Base-by-base conservation (phyloP, 2,113 vertebrate species). In the Megalops atlanticus region DNA sequence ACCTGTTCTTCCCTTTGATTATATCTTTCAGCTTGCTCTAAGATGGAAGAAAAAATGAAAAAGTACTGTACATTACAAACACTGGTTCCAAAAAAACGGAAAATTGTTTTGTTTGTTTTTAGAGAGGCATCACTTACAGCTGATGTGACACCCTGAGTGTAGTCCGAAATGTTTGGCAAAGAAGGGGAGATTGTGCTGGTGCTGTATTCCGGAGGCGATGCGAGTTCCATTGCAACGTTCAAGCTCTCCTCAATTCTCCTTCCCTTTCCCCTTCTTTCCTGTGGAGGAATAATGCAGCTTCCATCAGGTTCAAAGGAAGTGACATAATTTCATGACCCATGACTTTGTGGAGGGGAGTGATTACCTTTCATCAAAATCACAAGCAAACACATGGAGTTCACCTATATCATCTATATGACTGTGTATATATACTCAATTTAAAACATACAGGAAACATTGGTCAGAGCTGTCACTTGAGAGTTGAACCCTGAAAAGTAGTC, bases 221-320 rank as follows among this genome's bases (percentile, higher is more conserved):
- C 31, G 15, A 3, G n/a, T 43, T 35, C n/a, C 74, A 52, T 36
- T 31, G 43, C 40, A 49, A 18, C 31, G 18, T 41, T 70, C 58
- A 40, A 52, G 74, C 38, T 71, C 47, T 49, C n/a, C 82, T 77
- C 85, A 87, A 76, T 86, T 86, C 79, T 95, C 94, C 87, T 95
- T 96, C 70, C 94, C 95, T 75, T 94, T 95, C 84, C 94, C 93
- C 86, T 96, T 97, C 87, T 95, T 96, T 85, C 94, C 95, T 96
- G 93, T 79, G 74, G 54, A 81, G 76, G 82, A 92, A 84, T 89
- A 77, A 85, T 8, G n/a, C n/a, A 31, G 1, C n/a, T 4, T n/a
- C n/a, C 8, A 31, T 45, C 36, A 64, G n/a, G 7, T 1, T 64
- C 18, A 54, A 4, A 54, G 49, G 16, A 54, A 54, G 49, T 54